Evolutionary conservation across 2,797 vertebrate genomes (phyloP), one percentile per base, ranked within the genome.

Genomic region (Lophius americanus): DNA sequence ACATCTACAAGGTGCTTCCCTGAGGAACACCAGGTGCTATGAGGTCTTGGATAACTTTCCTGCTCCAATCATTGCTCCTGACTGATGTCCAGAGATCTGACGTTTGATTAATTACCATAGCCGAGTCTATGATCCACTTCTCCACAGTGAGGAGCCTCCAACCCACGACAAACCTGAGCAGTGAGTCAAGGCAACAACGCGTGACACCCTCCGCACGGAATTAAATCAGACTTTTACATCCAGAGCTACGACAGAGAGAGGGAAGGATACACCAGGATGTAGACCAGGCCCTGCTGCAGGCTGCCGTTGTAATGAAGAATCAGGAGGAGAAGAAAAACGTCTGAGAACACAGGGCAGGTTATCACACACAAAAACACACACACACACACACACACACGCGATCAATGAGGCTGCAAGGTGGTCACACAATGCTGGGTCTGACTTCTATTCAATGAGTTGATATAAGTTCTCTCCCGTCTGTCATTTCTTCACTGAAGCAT

Each of bases 81-180:
- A 81, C 60, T 59, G 78, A 79, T 77, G 65, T 66, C 61, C n/a
- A n/a, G n/a, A n/a, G n/a, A n/a, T n/a, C 44, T 44, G 43, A 64
- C 50, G 69, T 4, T 4, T 33, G 66, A 57, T 61, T 60, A 71
- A 83, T 93, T 87, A 98, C 98, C 97, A 98, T 96, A 8, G 96
- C 94, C 81, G 95, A 64, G 76, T 99, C 96, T 57, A 98, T 92
- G 88, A 98, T 90, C 94, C 95, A 95, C 83, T 94, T 96, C 69
- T 92, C 89, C 83, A 98, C 73, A 0, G 94, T 89, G 46, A 99
- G 88, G 49, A 96, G 8, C 60, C 95, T 95, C 97, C 97, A 98
- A 9, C 92, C 92, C 0, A 83, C 92, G 10, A 93, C 80, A 38
- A 95, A 95, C 74, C 97, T 99, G 86, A 78, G 32, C 64, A 48